phyloP scores from a whole-genome alignment of 2,113 vertebrate genomes.

The Saguinus midas region DNA sequence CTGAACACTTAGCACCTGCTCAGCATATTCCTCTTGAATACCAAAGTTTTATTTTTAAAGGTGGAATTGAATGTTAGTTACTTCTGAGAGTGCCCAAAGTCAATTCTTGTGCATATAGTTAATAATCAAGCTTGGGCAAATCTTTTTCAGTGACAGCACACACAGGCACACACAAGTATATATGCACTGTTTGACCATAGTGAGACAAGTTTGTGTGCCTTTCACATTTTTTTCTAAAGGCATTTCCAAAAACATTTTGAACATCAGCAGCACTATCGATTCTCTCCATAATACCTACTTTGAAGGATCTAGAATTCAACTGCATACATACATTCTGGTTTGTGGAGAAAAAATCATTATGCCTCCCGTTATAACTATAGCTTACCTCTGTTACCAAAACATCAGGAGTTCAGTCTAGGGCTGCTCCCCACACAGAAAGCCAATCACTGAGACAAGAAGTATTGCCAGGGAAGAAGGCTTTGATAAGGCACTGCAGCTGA shows the following conservation, averaged over 20 bases:
- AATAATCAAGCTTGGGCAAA: not conserved
- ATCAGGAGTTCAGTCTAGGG: too few species aligned
- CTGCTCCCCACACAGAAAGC: too few species aligned
- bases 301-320: not conserved
- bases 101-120: not conserved
- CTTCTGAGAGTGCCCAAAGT: not conserved
- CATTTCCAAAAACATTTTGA: not conserved
- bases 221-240: not conserved
- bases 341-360: not conserved
- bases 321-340: not conserved
- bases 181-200: rapidly evolving
- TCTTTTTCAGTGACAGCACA: not conserved
- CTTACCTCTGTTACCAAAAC: not conserved
- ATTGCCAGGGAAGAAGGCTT: too few species aligned
- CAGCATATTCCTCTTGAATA: not conserved
- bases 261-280: not conserved
- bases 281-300: not conserved
- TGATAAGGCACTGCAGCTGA: too few species aligned
- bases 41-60: not conserved
- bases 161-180: not conserved
- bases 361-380: not conserved
- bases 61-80: not conserved
- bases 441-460: too few species aligned
- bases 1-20: not conserved
- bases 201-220: not conserved